These are phyloP conservation scores for Lamellibrachia columna DNA, from an alignment of 2,888 invertebrate genomes.

Conservation along the genomic window DNA sequence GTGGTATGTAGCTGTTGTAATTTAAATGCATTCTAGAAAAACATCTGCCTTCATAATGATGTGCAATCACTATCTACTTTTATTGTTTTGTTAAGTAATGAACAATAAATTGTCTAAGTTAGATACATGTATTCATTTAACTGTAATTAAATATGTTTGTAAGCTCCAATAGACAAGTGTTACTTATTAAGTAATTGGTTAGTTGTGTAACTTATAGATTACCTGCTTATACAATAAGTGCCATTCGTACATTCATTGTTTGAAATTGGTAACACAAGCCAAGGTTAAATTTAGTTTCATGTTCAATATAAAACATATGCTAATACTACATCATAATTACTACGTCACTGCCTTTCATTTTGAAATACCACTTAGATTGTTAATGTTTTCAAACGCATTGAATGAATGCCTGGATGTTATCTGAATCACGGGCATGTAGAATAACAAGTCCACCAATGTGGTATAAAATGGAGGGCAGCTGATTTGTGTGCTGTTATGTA, in stretches of 20 bases:
- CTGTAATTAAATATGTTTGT: not conserved
- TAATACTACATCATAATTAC: conserved; percentile 10
- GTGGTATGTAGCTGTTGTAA: not conserved
- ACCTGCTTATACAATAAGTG: conserved; percentile 9
- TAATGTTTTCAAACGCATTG: not conserved
- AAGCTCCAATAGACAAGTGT: conserved; percentile 10
- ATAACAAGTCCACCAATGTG: not conserved
- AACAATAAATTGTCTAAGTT: conserved; percentile 16
- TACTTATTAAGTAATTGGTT: conserved; percentile 10
- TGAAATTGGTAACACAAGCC: not conserved
- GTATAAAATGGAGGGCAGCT: not conserved
- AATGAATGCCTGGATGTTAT: not conserved
- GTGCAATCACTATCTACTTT: not conserved
- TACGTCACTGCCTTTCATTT: not conserved
- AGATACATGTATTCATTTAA: conserved; percentile 10
- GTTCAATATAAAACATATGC: not conserved
- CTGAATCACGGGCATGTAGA: not conserved
- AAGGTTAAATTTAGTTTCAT: conserved; percentile 3
- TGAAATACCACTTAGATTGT: not conserved
- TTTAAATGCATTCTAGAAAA: conserved; percentile 3
- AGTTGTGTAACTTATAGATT: not conserved
- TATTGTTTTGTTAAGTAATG: conserved; percentile 4
- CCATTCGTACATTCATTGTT: not conserved
- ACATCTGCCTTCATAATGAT: not conserved
- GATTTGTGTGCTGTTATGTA: not conserved